Evolutionary conservation across 2,888 invertebrate species (phyloP), one percentile per base, ranked within the genome.

Genomic region (Hydriomena furcata): DNA sequence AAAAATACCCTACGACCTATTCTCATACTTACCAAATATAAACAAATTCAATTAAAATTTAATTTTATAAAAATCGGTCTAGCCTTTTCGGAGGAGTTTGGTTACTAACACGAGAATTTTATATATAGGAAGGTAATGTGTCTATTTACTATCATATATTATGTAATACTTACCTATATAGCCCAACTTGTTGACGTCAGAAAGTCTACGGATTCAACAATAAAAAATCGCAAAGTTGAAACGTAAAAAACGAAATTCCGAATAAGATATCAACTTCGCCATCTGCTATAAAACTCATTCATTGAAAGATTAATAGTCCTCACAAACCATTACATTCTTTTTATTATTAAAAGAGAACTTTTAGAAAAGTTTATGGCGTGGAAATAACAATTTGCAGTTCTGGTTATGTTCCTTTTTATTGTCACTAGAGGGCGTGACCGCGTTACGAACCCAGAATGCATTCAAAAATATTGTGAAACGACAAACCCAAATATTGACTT

Each of bases 401-500:
- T 68, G 86, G 82, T 77, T 61, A 73, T 68, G 68, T 50, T 66
- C 63, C 71, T 70, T 66, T 57, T 62, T 76, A 86, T 82, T 86
- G 63, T 50, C 42, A 43, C 20, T 51, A 71, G 82, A 86, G 85
- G 89, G 89, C 89, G 88, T 89, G 87, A 89, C 88, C 80, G 73
- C 76, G 73, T 63, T 63, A 64, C 65, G 38, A 49, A 68, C 42
- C 42, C 47, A 65, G 73, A 69, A 62, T 64, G 54, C 58, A 52
- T 63, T 70, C 64, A 67, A 76, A 75, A 80, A 82, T 87, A 76
- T 88, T 88, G 71, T 87, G 87, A 82, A 71, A 57, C 61, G 46
- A 69, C 64, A 73, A 71, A 87, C 87, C 89, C 86, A 87, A 90
- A 89, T 90, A 90, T 90, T 89, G 82, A 89, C 86, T 84, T 83